Evolutionary conservation across 2,797 vertebrate species (phyloP).

Genomic region (Garrulus glandarius): DNA sequence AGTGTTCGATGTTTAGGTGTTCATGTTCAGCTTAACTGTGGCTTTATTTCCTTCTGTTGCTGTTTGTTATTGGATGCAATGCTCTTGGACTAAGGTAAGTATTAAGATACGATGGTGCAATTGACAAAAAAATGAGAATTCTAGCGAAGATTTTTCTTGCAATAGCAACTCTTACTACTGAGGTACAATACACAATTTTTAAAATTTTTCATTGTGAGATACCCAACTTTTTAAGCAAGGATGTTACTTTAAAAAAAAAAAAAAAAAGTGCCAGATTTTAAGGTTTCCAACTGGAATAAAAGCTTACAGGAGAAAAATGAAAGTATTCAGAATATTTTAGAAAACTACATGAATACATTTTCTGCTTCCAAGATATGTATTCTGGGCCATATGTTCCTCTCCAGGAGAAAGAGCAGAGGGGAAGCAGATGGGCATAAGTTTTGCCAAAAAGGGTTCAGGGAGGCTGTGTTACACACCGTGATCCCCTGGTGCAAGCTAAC

Average conservation of each 20-base stretch:
- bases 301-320: background rate
- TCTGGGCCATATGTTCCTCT: slow-evolving; percentile 35
- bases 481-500: slow-evolving; percentile 11
- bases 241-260: background rate
- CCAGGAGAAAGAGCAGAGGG: slow-evolving; percentile 36
- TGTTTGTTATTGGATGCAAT: background rate
- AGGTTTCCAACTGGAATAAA: background rate
- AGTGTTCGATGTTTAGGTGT: background rate
- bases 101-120: background rate
- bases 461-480: background rate
- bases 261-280: background rate
- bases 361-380: background rate
- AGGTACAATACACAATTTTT: background rate
- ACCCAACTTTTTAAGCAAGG: background rate
- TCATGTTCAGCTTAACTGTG: background rate
- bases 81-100: background rate
- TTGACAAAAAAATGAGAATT: background rate
- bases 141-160: background rate
- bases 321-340: background rate
- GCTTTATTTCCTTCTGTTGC: background rate
- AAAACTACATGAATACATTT: background rate
- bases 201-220: background rate
- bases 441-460: slow-evolving; percentile 17
- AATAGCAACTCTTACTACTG: background rate
- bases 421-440: slow-evolving; percentile 16